Evolutionary conservation across 2,797 vertebrate species (phyloP).

Genomic region (Halcyon smyrnensis): DNA sequence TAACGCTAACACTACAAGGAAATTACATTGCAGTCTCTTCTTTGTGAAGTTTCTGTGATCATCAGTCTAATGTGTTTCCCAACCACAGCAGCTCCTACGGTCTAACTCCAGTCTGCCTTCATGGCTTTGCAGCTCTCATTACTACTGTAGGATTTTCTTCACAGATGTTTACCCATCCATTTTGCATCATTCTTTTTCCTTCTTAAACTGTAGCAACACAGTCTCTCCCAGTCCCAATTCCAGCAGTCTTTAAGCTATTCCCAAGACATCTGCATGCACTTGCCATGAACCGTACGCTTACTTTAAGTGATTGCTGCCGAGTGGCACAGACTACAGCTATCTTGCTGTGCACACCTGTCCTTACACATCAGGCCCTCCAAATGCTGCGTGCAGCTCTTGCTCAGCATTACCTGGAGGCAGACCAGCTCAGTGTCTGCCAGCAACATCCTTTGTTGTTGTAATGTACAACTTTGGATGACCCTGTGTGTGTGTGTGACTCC

Average conservation of each 20-base stretch:
- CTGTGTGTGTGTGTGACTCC: neutral
- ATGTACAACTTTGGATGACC: neutral
- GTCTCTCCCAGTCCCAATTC: neutral
- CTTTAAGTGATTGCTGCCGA: neutral
- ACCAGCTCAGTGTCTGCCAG: neutral
- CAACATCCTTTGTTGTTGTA: neutral
- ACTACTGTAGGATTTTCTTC: neutral
- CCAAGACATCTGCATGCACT: neutral
- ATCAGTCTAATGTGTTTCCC: neutral
- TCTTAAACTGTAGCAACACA: neutral
- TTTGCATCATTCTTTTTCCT: neutral
- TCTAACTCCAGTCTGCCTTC: neutral
- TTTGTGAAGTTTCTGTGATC: neutral
- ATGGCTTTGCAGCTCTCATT: neutral
- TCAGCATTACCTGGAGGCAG: neutral
- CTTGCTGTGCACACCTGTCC: neutral
- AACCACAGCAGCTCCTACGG: neutral
- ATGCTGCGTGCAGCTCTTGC: neutral
- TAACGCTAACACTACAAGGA: neutral
- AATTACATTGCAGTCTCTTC: neutral
- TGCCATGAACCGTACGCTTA: neutral
- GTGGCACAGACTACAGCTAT: neutral
- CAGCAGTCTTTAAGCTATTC: neutral
- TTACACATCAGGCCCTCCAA: neutral
- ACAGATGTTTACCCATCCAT: neutral